Evolutionary conservation across 1,140 invertebrate species (phyloP), one percentile per base, ranked within the genome.

Genomic region (Bombus polaris): DNA sequence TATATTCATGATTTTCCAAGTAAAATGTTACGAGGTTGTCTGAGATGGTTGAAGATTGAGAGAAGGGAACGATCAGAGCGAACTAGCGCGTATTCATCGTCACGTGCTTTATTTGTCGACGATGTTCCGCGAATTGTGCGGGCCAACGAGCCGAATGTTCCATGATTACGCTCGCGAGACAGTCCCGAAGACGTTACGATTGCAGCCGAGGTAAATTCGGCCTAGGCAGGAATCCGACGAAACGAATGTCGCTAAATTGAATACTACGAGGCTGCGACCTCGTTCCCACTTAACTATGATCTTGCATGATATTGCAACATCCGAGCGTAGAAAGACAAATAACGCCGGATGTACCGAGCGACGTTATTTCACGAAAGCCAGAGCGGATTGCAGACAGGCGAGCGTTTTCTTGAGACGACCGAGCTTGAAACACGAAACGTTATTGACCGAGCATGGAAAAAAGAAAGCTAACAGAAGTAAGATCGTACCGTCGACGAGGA

Each of bases 211-310:
- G 18, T 70, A 89, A 88, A 89, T 86, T 88, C 65, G 66, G 47
- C 57, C 66, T 22, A 62, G 75, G 22, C n/a, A n/a, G 57, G 42
- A 62, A 53, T 18, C 65, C 57, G 39, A 22, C 87, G 85, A 87
- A 77, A 86, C 77, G 78, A 79, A 68, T 57, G 79, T 78, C 47
- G 59, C 66, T 71, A 89, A 89, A 89, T 89, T 89, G 83, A 80
- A 80, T 65, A 57, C 76, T 39, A 65, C 47, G 37, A 28, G 53
- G 66, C 84, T 73, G 66, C 76, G 76, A 89, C 79, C 89, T 84
- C 81, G 85, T 89, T 90, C 85, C 53, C 88, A 68, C 74, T 85
- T 89, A 90, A 90, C 89, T 89, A 75, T 78, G 65, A 90, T 84
- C 76, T 90, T 62, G 88, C 85, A 66, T 47, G 88, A 90, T 90